Evolutionary conservation across 2,113 vertebrate genomes (phyloP), one percentile per base, ranked within the genome.

Genomic region (Dipodomys merriami): DNA sequence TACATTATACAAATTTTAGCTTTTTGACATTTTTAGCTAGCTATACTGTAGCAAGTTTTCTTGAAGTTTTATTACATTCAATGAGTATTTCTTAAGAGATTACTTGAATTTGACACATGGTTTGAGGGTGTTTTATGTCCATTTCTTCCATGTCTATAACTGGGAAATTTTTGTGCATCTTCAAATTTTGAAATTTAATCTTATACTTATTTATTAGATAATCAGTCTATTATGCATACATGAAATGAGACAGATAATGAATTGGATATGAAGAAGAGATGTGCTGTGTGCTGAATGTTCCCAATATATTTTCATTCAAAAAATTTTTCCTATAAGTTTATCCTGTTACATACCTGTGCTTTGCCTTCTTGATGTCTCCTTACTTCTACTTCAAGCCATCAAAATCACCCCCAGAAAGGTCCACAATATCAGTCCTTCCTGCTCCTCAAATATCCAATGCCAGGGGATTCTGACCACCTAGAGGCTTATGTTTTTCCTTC

Each of bases 141-240:
- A 93, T 91, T 60, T 39, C 20, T 57, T 84, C 82, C 92, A 25
- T 22, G 20, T 25, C 68, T 69, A 77, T 9, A 83, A 93, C 74
- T 80, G 30, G 29, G 68, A 96, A 39, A 83, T n/a, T 15, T 62
- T 77, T 62, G 16, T 60, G 19, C 5, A 44, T 93, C 35, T 93
- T 95, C 83, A 87, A 88, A 53, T 92, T 93, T 96, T 83, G 88
- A 93, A 46, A 97, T 81, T 95, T 96, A 96, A 79, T 83, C 69
- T 82, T 93, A 78, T 77, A 64, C 39, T 77, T 94, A 73, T 86
- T 94, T 93, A 71, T 93, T 94, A 64, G 46, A 87, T 76, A 83
- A 80, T 91, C 82, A 91, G 65, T n/a, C 65, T 90, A 23, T 92
- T 90, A 88, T 76, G 90, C 93, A 81, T 86, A 83, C 90, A 93